Percentiles rank a stretch among this genome's conserved stretches.
These are phyloP conservation scores for Callopanchax toddi DNA, from an alignment of 2,113 vertebrate genomes.

Conservation along the genomic window DNA sequence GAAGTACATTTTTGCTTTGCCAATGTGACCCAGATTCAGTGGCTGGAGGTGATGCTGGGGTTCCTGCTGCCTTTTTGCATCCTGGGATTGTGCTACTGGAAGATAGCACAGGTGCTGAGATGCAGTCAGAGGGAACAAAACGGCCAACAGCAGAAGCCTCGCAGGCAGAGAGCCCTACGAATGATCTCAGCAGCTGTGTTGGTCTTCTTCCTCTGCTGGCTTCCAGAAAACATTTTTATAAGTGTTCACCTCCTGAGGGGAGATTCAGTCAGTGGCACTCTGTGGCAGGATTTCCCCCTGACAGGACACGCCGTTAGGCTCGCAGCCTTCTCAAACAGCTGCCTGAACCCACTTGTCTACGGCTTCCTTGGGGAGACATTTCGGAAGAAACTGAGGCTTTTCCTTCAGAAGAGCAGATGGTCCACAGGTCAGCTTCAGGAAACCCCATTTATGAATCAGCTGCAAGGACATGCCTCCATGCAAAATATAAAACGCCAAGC, in stretches of 20 bases:
- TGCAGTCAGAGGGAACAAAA: slow-evolving; percentile 76
- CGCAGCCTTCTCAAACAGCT: slow-evolving; percentile 93
- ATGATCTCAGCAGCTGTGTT: slow-evolving; percentile 90
- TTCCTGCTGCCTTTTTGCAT: slow-evolving; percentile 89
- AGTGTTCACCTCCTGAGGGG: slow-evolving; percentile 85
- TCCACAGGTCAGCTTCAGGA: slow-evolving; percentile 76
- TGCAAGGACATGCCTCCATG: neutral
- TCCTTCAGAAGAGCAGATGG: slow-evolving; percentile 80
- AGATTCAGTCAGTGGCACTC: slow-evolving; percentile 72
- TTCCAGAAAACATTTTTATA: slow-evolving; percentile 89
- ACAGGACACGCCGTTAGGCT: slow-evolving; percentile 88
- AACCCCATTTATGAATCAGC: slow-evolving; percentile 1
- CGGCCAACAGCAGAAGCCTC: slow-evolving; percentile 71
- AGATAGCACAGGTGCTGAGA: slow-evolving; percentile 82
- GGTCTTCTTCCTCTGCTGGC: slow-evolving; percentile 94
- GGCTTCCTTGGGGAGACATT: slow-evolving; percentile 92
- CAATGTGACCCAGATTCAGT: slow-evolving; percentile 88
- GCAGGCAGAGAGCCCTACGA: slow-evolving; percentile 86
- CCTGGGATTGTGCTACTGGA: slow-evolving; percentile 89
- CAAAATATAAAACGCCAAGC: neutral
- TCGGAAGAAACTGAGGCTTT: slow-evolving; percentile 84
- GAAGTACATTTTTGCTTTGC: slow-evolving; percentile 90
- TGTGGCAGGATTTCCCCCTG: slow-evolving; percentile 87
- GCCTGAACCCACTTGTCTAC: slow-evolving; percentile 92
- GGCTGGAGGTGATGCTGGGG: slow-evolving; percentile 91